Base-by-base conservation (phyloP, 2,113 vertebrate genomes). In the Anhinga anhinga region DNA sequence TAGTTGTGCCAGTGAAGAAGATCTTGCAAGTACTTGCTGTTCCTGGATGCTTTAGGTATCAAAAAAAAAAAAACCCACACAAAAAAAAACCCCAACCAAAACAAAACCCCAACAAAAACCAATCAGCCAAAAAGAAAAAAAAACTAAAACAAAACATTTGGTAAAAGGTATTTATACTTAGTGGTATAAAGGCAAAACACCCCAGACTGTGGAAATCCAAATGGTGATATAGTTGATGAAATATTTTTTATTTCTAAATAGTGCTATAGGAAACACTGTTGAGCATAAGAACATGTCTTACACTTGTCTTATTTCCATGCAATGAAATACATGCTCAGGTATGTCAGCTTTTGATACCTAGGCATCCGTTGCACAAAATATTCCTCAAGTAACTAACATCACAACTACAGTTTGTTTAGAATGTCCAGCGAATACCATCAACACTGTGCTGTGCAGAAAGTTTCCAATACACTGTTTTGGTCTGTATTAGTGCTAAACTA, bases 351-450 rank as follows among this genome's bases (percentile, higher is more conserved):
- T 86, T 70, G 32, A 30, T 92, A 73, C 18, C 13, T 40, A 14
- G 7, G 6, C n/a, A 25, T 47, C 38, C 88, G 23, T 88, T 78
- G 23, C 19, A 52, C 34, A 34, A 58, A 77, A 27, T 62, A 15
- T 22, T 86, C 1, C 1, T 29, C 1, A 3, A 2, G 1, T 87
- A 78, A 59, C 13, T 73, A 38, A 30, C 6, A 23, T 70, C 17
- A 32, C 49, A 45, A 9, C 27, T 81, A 15, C 11, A 34, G 49
- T 3, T 34, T 63, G 34, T 82, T 76, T 67, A 49, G 25, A 49
- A 20, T 34, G 11, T 61, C 5, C 14, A 38, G 3, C 0, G 1
- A 65, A 16, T 65, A 13, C 23, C 2, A 2, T 59, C 18, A 53
- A 6, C 12, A 38, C 1, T 30, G 18, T 71, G 50, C 17, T 74